Base-by-base conservation (phyloP, 1,140 invertebrate genomes). In the Eurytemora carolleeae region DNA sequence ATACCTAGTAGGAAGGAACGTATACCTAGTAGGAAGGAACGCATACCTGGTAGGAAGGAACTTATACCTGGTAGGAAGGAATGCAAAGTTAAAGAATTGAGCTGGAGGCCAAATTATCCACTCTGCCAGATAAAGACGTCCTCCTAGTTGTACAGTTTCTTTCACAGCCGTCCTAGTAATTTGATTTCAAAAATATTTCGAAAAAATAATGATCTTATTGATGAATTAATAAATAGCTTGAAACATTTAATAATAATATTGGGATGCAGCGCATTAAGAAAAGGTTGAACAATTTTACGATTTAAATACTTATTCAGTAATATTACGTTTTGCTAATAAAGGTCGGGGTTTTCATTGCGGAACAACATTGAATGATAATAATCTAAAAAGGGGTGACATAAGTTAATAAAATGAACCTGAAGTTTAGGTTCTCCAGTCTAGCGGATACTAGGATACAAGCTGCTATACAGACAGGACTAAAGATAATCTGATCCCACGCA, bases 41-140 rank as follows among this genome's bases (percentile, higher is more conserved):
- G n/a, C n/a, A n/a, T n/a, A n/a, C n/a, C n/a, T n/a, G n/a, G n/a
- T n/a, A n/a, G n/a, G n/a, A n/a, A n/a, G n/a, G n/a, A n/a, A n/a
- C n/a, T n/a, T n/a, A n/a, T 82, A 95, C 68, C 76, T 80, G 2
- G 81, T 82, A 19, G 88, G 86, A 64, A 95, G 71, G 67, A 86
- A 80, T 70, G 84, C 89, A 73, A 95, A 95, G 72, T 93, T 94
- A 18, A 89, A 73, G 19, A 86, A 72, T 71, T 89, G 86, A 22
- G 76, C 83, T 1, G 84, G 82, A 12, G 85, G 84, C 83, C 84
- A 87, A 15, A 87, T 76, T 25, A 85, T 66, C 82, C 83, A 87
- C 69, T 87, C 85, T 0, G 84, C 85, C 22, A 80, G 70, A 70
- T 91, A 92, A 2, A 95, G 72, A 66, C 77, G 79, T 68, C 79